Evolutionary conservation across 2,888 invertebrate species (phyloP).

Genomic region (Acrobasis consociella): DNA sequence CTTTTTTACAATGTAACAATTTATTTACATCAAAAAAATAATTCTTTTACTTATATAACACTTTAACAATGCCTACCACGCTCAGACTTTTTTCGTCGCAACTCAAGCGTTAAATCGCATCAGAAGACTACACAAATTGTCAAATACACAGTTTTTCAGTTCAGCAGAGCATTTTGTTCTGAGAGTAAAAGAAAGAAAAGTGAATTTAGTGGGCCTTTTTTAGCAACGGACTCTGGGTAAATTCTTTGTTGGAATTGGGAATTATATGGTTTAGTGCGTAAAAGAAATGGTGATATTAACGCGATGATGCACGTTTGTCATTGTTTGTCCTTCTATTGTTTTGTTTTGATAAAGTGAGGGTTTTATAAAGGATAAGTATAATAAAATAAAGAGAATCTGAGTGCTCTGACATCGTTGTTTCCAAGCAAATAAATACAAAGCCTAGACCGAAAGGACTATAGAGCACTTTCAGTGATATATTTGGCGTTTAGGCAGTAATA

Average conservation of each 20-base stretch:
- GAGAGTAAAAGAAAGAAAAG: conserved; percentile 37
- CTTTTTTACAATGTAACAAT: background rate
- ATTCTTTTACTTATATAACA: background rate
- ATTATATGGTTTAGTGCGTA: conserved; percentile 58
- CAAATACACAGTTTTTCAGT: conserved; percentile 26
- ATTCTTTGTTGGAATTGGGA: conserved; percentile 61
- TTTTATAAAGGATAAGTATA: conserved; percentile 3
- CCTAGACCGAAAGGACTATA: background rate
- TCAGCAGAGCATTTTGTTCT: conserved; percentile 17
- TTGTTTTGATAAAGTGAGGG: conserved; percentile 2
- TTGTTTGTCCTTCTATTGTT: conserved; percentile 20
- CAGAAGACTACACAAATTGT: conserved; percentile 15
- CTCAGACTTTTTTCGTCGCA: background rate
- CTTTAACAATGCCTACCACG: background rate
- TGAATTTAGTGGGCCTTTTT: conserved; percentile 42
- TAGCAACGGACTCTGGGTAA: conserved; percentile 51
- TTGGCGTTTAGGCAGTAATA: too few relatives aligned
- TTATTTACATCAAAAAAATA: background rate
- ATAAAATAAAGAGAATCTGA: background rate
- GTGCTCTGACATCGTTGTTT: background rate
- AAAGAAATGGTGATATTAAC: conserved; percentile 39
- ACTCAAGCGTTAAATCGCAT: conserved; percentile 2
- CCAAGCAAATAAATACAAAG: background rate
- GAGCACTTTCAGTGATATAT: too few relatives aligned
- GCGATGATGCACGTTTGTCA: conserved; percentile 15